Base-by-base conservation (phyloP, 2,113 vertebrate genomes). In the Ivindomyrus marchei region DNA sequence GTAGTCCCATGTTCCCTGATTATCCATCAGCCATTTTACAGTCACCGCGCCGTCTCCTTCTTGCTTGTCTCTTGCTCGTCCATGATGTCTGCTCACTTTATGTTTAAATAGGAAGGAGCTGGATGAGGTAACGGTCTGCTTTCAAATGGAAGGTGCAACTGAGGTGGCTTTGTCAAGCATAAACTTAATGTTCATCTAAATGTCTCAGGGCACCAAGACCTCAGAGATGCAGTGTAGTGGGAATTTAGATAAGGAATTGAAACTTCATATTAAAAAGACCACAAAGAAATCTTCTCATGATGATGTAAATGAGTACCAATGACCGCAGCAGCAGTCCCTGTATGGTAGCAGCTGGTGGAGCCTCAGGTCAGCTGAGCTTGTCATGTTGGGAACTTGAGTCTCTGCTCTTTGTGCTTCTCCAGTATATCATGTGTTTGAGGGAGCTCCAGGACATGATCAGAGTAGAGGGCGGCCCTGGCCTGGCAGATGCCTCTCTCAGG, bases 391-490 rank as follows among this genome's bases (percentile, higher is more conserved):
- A 85, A 46, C 3, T 11, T 87, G 85, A 50, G 13, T 24, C 10
- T 87, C 27, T 52, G 10, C 49, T 88, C 53, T 46, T 10, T 91
- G 89, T 92, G 87, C 39, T 88, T 80, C 89, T 94, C 21, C 89
- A 94, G 94, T 96, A 94, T 91, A 94, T 87, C 84, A 85, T 91
- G 7, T 96, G 93, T 87, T 66, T 95, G 87, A 96, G 93, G 90
- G 94, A 96, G 92, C 89, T 95, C 1, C 91, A 95, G 89, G 94
- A 95, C 74, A 91, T 92, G 91, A 53, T 93, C 47, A 94, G 93
- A 89, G 49, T 3, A 93, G 89, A 92, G 91, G 13, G 80, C 74
- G 89, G 42, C 91, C 92, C 91, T 47, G 92, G 93, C 36, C 92
- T 39, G 15, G 36, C 93, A 89, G 89, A 92, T 87, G 52, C 86